Conservation (phyloP, 2,888 invertebrate species). For the Ametastegia equiseti region DNA sequence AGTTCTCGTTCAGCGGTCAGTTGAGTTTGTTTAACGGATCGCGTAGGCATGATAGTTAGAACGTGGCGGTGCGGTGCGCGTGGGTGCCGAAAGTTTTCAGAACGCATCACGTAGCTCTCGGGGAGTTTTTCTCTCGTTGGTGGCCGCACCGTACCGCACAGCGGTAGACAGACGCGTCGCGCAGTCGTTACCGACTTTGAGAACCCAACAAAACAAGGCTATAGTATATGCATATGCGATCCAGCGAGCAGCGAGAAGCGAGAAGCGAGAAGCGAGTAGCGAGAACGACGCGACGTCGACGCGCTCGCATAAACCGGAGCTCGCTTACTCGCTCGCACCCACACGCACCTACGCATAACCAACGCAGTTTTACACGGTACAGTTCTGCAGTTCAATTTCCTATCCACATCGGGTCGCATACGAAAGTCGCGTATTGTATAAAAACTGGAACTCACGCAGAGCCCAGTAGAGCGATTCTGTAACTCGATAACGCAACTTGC, state of each 20-base stretch:
- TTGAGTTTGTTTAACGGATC: slow-evolving; percentile 9
- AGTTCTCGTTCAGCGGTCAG: background rate
- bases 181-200: background rate
- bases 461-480: no score
- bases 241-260: background rate
- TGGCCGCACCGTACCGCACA: background rate
- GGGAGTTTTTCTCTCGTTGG: slow-evolving; percentile 20
- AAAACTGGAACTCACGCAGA: background rate
- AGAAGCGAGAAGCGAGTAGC: background rate
- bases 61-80: slow-evolving; percentile 4
- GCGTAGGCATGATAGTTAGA: background rate
- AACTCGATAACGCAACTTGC: no score
- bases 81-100: slow-evolving; percentile 34
- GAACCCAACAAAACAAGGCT: slow-evolving; percentile 2
- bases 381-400: background rate
- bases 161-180: background rate
- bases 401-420: background rate
- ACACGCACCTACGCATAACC: slow-evolving; percentile 39
- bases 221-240: background rate
- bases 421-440: background rate
- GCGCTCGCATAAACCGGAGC: background rate
- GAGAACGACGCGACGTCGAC: background rate
- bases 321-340: no score
- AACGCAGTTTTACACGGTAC: slow-evolving; percentile 11
- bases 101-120: background rate